Base-by-base conservation (phyloP, 2,797 vertebrate genomes). In the Liasis olivaceus region DNA sequence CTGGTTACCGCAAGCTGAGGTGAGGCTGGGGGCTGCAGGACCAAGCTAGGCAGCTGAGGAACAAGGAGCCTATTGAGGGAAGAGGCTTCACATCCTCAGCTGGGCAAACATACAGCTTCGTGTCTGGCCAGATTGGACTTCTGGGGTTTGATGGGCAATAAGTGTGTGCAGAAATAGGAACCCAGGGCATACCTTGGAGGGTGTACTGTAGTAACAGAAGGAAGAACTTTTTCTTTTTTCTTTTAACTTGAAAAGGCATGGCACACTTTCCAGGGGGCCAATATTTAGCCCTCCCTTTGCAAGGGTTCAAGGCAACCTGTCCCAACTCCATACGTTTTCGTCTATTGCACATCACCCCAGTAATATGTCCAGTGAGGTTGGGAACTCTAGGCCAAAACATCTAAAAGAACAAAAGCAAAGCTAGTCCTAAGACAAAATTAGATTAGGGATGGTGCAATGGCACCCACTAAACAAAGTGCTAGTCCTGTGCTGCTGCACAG, bases 1-100 rank as follows among this genome's bases (percentile, higher is more conserved):
- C 89, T 88, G 92, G 85, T 93, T 93, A 90, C 92, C 31, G 59
- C 92, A 90, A 90, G 92, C 89, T 93, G 89, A 93, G 92, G 89
- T 93, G 92, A 93, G 90, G 87, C 69, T 3, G 59, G 85, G 92
- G 89, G 89, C 89, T 88, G 85, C 31, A 56, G 66, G 85, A 86
- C 85, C 92, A 93, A 90, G 85, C 85, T 72, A 84, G 72, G 85
- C 69, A 20, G 69, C 59, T 31, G 12, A 58, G 85, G 72, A 93
- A 93, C 92, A 93, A 93, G 47, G 4, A 69, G 31, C 69, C 92
- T 84, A 88, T 93, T 93, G 92, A 93, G 51, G 85, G 89, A 88
- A 88, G 69, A 31, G 69, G 59, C n/a, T 58, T 60, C 88, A 56
- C 47, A 42, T 87, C 89, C 89, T 77, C 15, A 36, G 89, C 42